Percentiles rank a stretch among this genome's conserved stretches.
These are phyloP conservation scores for Patiria pectinifera DNA, from an alignment of 53 echinoderm and acorn worm species.

Conservation along the genomic window DNA sequence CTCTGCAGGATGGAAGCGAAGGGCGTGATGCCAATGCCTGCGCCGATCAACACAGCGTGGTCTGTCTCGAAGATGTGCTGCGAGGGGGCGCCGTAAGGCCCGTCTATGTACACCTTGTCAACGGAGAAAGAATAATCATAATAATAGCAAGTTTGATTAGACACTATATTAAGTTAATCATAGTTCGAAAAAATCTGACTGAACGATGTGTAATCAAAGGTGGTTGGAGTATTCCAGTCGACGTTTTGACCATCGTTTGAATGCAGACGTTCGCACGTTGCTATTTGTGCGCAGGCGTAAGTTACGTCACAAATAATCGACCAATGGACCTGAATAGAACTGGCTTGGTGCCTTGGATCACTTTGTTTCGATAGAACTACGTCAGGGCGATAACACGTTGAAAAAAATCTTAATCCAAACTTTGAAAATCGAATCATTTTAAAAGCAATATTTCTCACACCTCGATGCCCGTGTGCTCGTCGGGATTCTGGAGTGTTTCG, in stretches of 20 bases:
- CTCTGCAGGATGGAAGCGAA: constrained; percentile 98
- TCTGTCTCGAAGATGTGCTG: constrained; percentile 95
- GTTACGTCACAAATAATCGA: no score
- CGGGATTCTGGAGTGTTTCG: constrained; percentile 22
- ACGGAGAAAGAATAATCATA: neutral
- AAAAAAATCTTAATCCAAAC: neutral
- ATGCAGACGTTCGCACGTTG: no score
- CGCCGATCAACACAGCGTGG: constrained; percentile 94
- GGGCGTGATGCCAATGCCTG: constrained; percentile 94
- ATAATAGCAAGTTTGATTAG: neutral
- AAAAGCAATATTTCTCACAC: constrained; percentile 18
- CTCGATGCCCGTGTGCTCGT: constrained; percentile 81
- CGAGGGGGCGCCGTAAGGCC: constrained; percentile 95
- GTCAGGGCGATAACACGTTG: neutral
- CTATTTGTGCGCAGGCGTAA: no score
- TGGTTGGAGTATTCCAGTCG: neutral
- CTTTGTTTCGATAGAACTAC: neutral
- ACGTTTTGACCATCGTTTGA: no score
- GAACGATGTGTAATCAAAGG: no score
- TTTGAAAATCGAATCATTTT: no score
- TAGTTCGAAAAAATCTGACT: no score
- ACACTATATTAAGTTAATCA: no score
- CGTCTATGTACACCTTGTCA: constrained; percentile 83
- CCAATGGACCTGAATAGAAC: no score
- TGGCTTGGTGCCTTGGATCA: no score